Base-by-base conservation (phyloP, 1,140 invertebrate species). In the Ctenoplectra terminalis region DNA sequence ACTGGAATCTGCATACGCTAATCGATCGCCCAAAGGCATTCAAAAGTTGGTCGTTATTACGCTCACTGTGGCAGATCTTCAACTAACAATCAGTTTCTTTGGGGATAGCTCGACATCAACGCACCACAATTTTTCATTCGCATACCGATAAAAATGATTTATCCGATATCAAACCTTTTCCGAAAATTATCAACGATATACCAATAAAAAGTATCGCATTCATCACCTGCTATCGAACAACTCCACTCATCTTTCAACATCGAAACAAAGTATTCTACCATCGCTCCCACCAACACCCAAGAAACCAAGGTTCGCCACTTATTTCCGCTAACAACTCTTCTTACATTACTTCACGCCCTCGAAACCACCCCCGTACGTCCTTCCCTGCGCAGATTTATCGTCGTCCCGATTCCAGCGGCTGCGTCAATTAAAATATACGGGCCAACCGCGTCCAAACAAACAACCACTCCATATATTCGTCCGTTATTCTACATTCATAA, bases 21-120 rank as follows among this genome's bases (percentile, higher is more conserved):
- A 52, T 72, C 63, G 67, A 81, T 81, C 34, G 76, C 76, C 76
- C 31, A n/a, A 34, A 74, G 76, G 84, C 70, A 26, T 13, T 23
- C 40, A 43, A 46, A 85, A 66, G 75, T 73, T 64, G 76, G 80
- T 80, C 63, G 63, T 81, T 50, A 79, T 81, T 48, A 40, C 54
- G 66, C n/a, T 58, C 34, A 54, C 50, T 34, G 52, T 26, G 26
- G 8, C 43, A 43, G 43, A 61, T 31, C 80, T 63, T 61, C 83
- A 17, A 17, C 5, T 23, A 8, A 15, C 66, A 46, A 17, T 31
- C 26, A 15, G 3, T 23, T 70, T 83, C 60, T 66, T 84, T 43
- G 15, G 37, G 3, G 58, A 31, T 23, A n/a, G 13, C 40, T 63
- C 37, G 20, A 50, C 1, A 1, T 3, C 6, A 34, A 40, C 37